Conservation (phyloP, 1,140 invertebrate genomes). For the Drosophila sproati region DNA sequence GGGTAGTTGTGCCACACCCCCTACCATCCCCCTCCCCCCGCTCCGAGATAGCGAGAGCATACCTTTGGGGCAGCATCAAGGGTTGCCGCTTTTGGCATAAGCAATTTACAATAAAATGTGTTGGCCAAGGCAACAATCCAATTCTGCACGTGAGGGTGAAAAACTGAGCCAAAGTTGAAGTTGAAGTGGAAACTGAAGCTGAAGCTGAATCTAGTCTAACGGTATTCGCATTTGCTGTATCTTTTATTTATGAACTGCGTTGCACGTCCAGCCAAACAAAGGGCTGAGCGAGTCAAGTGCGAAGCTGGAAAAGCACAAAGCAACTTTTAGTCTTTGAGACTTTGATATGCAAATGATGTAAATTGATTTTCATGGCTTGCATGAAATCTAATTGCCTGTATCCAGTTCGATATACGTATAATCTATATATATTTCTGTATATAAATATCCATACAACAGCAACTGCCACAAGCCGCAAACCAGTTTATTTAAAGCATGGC, state of each 20-base stretch:
- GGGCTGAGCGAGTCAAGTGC: conserved; percentile 27
- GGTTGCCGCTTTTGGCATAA: conserved; percentile 65
- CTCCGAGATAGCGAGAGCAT: conserved; percentile 5
- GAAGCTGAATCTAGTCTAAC: conserved; percentile 25
- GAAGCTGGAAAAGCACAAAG: conserved; percentile 18
- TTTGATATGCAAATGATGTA: conserved; percentile 70
- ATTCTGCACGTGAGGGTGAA: conserved; percentile 23
- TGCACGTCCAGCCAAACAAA: conserved; percentile 50
- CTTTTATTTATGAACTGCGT: conserved; percentile 78
- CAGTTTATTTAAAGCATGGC: neutral
- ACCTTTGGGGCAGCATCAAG: conserved; percentile 67
- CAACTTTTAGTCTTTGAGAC: conserved; percentile 24
- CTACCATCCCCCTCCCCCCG: too few species aligned
- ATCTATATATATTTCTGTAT: neutral
- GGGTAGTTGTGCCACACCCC: neutral
- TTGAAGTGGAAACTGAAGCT: neutral
- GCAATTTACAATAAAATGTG: conserved; percentile 81
- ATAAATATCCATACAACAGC: neutral
- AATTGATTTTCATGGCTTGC: conserved; percentile 7
- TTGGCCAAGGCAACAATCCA: conserved; percentile 70
- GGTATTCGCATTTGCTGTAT: conserved; percentile 32
- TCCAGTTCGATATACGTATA: too few species aligned
- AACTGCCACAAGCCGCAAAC: neutral
- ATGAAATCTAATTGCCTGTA: conserved; percentile 4
- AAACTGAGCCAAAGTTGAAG: neutral